These are phyloP conservation scores for Heliconius hermathena DNA, from an alignment of 1,140 invertebrate genomes.

Conservation along the genomic window DNA sequence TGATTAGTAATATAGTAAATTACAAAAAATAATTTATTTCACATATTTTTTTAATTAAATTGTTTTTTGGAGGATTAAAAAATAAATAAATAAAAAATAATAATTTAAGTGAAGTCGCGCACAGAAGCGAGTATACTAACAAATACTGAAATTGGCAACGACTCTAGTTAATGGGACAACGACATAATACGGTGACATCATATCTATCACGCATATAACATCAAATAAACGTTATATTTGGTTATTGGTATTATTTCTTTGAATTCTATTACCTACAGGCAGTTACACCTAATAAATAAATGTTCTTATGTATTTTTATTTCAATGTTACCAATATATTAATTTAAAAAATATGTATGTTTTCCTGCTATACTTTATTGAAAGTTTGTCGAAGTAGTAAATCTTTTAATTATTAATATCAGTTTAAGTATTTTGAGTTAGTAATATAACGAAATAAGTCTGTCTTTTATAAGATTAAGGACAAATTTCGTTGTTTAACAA, in stretches of 20 bases:
- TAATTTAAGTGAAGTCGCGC: neutral
- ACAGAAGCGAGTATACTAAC: neutral
- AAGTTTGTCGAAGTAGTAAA: neutral
- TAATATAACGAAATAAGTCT: neutral
- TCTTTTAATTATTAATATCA: too few species aligned
- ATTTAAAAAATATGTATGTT: too few species aligned
- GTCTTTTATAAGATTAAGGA: neutral
- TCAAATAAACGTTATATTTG: neutral
- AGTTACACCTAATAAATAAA: neutral
- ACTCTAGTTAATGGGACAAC: neutral
- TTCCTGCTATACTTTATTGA: too few species aligned
- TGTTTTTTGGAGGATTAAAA: too few species aligned
- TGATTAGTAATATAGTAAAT: too few species aligned
- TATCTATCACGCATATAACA: neutral
- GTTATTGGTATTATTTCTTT: neutral
- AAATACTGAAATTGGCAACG: neutral
- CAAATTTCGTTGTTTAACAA: constrained; percentile 16
- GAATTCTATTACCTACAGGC: neutral
- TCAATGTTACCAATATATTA: neutral
- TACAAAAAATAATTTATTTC: too few species aligned
- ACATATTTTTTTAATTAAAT: neutral
- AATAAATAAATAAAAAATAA: too few species aligned
- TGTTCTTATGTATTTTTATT: neutral
- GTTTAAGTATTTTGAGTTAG: too few species aligned
- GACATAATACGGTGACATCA: neutral